Evolutionary conservation across 2,113 vertebrate species (phyloP), one percentile per base, ranked within the genome.

Genomic region (Romanogobio albipinnatus): DNA sequence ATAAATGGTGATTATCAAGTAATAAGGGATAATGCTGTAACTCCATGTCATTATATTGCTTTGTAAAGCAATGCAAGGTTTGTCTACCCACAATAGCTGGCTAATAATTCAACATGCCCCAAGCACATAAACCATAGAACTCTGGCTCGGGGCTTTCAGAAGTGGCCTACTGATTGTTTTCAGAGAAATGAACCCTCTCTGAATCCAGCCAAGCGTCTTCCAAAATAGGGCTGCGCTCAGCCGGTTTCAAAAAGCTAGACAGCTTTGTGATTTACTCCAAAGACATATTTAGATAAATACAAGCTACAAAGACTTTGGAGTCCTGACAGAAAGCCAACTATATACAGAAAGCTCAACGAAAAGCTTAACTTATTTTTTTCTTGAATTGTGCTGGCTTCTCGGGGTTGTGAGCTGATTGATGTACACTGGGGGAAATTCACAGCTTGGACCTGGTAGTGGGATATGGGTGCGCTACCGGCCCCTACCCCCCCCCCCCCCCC

Each of bases 231-330:
- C 91, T 89, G 88, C 74, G 86, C 79, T 93, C 84, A 89, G 90
- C 70, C 81, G 83, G 64, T 90, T 91, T 88, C 89, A 89, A 89
- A 90, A 91, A 87, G 82, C 90, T 90, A 90, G 91, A 91, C 92
- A n/a, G 89, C 88, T 90, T 91, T 89, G 91, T 82, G 91, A 93
- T 91, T 93, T 89, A 91, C 91, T 93, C 90, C 85, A 82, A 90
- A 88, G 92, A 93, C 92, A 93, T 91, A 92, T 94, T 94, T 93
- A 93, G 93, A 95, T 93, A 93, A 94, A 94, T 93, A 93, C 90
- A 93, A 89, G 86, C 90, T 94, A 90, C 85, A 91, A 90, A 93
- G 91, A 92, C 82, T 86, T 75, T 51, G 45, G 79, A 89, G 85
- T 77, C 70, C 83, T 81, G 86, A 87, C 58, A 84, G 82, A 71